Evolutionary conservation across 1,140 invertebrate species (phyloP).

Genomic region (Eupristina koningsbergeri): DNA sequence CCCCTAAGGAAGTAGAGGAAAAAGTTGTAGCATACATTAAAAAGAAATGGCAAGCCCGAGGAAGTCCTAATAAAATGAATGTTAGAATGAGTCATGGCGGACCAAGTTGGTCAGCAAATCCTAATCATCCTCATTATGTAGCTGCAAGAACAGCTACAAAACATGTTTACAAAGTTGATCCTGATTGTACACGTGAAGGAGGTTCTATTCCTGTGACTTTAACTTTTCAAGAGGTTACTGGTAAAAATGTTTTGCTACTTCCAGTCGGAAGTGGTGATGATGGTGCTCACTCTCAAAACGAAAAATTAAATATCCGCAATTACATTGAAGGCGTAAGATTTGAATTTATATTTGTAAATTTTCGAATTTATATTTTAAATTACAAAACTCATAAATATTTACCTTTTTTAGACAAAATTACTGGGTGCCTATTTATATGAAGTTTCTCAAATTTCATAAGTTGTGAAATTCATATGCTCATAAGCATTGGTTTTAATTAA

Average conservation of each 20-base stretch:
- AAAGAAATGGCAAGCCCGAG: constrained; percentile 79
- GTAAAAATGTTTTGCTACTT: constrained; percentile 93
- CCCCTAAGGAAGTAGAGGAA: constrained; percentile 83
- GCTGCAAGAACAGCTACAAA: constrained; percentile 91
- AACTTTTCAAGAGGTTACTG: constrained; percentile 90
- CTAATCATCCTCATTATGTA: constrained; percentile 91
- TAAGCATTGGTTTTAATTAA: constrained; percentile 44
- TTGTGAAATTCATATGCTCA: constrained; percentile 10
- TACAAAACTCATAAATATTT: constrained; percentile 8
- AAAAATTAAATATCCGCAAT: constrained; percentile 93
- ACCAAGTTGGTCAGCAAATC: constrained; percentile 92
- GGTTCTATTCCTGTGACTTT: constrained; percentile 97
- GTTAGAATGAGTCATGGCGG: constrained; percentile 86
- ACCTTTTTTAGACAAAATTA: constrained; percentile 84
- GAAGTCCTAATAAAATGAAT: constrained; percentile 90
- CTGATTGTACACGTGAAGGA: constrained; percentile 95
- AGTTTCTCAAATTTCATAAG: constrained; percentile 76
- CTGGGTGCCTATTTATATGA: constrained; percentile 89
- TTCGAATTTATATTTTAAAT: constrained; percentile 29
- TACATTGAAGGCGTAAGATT: constrained; percentile 93
- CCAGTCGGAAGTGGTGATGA: constrained; percentile 95
- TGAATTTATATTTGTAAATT: constrained; percentile 24
- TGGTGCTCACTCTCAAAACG: constrained; percentile 98
- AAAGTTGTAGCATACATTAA: constrained; percentile 85
- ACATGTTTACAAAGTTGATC: constrained; percentile 92